phyloP scores from a whole-genome alignment of 2,888 invertebrate genomes.

The Sesamia inferens region DNA sequence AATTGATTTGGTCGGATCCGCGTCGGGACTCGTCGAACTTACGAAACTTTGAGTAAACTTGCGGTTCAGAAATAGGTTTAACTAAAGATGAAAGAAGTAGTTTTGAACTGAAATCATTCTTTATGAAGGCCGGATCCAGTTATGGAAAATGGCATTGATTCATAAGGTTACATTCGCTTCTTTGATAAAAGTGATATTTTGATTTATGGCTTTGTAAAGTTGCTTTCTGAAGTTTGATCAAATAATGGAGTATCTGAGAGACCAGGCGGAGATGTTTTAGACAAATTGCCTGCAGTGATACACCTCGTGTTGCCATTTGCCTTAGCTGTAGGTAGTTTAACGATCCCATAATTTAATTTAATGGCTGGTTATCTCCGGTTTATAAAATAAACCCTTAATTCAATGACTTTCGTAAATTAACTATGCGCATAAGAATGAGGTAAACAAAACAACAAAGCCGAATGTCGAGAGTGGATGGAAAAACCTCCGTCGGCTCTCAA shows the following conservation, averaged over 20 bases:
- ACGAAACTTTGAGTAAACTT: constrained; percentile 80
- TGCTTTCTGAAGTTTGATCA: constrained; percentile 43
- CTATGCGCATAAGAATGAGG: constrained; percentile 76
- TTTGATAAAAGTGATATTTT: constrained; percentile 60
- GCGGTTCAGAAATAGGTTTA: constrained; percentile 83
- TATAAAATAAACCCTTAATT: constrained; percentile 64
- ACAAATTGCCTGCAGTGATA: not conserved
- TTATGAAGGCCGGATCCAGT: constrained; percentile 73
- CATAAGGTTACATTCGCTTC: constrained; percentile 70
- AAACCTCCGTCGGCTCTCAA: constrained; percentile 71
- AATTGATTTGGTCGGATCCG: constrained; percentile 86
- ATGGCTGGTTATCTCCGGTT: constrained; percentile 59
- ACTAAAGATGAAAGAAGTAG: constrained; percentile 82
- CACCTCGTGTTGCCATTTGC: not conserved
- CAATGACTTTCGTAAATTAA: constrained; percentile 72
- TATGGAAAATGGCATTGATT: constrained; percentile 82
- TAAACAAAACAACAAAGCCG: constrained; percentile 72
- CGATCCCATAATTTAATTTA: constrained; percentile 49
- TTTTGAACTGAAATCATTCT: constrained; percentile 82
- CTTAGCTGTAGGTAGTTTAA: constrained; percentile 38
- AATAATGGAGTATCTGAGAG: constrained; percentile 34
- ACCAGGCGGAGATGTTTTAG: constrained; percentile 4
- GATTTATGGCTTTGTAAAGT: constrained; percentile 50
- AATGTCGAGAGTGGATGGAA: constrained; percentile 67
- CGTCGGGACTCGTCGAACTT: constrained; percentile 78